phyloP scores from a whole-genome alignment of 1,140 invertebrate species.

The Lithobius niger region DNA sequence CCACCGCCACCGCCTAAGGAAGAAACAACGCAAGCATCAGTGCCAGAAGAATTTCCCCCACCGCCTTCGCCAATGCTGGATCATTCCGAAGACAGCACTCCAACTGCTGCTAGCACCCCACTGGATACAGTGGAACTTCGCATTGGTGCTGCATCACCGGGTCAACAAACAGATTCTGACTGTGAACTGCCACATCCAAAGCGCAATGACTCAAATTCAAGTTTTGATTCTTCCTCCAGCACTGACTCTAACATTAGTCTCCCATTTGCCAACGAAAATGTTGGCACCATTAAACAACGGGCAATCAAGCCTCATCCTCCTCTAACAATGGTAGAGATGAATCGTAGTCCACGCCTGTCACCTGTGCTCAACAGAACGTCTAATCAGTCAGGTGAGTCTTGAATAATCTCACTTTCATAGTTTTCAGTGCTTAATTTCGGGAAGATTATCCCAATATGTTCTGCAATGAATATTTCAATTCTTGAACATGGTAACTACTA shows the following conservation, averaged over 20 bases:
- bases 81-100: constrained; percentile 16
- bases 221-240: constrained; percentile 88
- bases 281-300: constrained; percentile 87
- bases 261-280: constrained; percentile 97
- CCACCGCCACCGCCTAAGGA: constrained; percentile 19
- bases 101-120: constrained; percentile 15
- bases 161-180: constrained; percentile 13
- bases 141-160: constrained; percentile 10
- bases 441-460: too few relatives aligned
- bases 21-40: constrained; percentile 18
- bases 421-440: too few relatives aligned
- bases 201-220: constrained; percentile 66
- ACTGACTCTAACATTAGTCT: constrained; percentile 92
- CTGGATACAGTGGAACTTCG: constrained; percentile 12
- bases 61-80: constrained; percentile 32
- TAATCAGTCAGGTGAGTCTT: background rate
- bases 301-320: constrained; percentile 18
- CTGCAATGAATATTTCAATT: too few relatives aligned
- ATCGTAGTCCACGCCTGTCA: constrained; percentile 16
- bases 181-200: constrained; percentile 26
- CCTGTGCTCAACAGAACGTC: constrained; percentile 1
- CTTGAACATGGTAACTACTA: too few relatives aligned
- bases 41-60: constrained; percentile 34
- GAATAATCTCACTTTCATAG: too few relatives aligned
- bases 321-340: constrained; percentile 12